These are phyloP conservation scores for Euura lappo DNA, from an alignment of 1,140 invertebrate genomes.

Conservation along the genomic window DNA sequence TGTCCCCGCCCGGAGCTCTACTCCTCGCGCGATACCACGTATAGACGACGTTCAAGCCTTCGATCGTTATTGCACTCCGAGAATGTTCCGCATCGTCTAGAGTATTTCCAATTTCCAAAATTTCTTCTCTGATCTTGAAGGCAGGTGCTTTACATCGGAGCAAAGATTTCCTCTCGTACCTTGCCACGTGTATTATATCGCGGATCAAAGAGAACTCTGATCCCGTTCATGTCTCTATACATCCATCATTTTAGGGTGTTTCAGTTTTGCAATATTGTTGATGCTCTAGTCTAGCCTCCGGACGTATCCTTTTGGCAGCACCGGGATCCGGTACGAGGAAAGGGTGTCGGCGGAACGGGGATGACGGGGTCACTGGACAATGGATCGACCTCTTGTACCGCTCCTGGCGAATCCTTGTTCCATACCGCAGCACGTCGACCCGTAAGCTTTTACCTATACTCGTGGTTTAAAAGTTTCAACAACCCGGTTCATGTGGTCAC, in stretches of 20 bases:
- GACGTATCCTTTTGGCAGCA: not conserved
- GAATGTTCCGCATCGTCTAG: too few relatives aligned
- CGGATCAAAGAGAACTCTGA: constrained; percentile 1
- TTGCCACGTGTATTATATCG: too few relatives aligned
- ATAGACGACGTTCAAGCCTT: too few relatives aligned
- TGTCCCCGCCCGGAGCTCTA: not conserved
- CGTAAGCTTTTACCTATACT: constrained; percentile 5
- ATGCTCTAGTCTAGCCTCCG: not conserved
- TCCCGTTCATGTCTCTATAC: not conserved
- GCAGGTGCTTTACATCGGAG: too few relatives aligned
- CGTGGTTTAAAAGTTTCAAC: constrained; percentile 19
- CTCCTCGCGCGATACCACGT: not conserved
- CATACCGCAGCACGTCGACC: constrained; percentile 2
- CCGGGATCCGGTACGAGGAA: not conserved
- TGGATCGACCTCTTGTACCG: not conserved
- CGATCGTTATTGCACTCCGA: too few relatives aligned
- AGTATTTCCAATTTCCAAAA: too few relatives aligned
- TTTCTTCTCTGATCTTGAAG: too few relatives aligned
- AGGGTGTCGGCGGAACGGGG: not conserved
- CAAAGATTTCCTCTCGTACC: too few relatives aligned
- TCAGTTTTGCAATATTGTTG: constrained; percentile 8
- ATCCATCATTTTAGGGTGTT: not conserved
- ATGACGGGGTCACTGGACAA: constrained; percentile 15
- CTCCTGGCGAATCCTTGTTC: constrained; percentile 4
- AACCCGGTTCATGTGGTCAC: constrained; percentile 18